Evolutionary conservation across 53 echinoderm and acorn worm species (phyloP), one percentile per base, ranked within the genome.

Genomic region (Holothuria leucospilota): DNA sequence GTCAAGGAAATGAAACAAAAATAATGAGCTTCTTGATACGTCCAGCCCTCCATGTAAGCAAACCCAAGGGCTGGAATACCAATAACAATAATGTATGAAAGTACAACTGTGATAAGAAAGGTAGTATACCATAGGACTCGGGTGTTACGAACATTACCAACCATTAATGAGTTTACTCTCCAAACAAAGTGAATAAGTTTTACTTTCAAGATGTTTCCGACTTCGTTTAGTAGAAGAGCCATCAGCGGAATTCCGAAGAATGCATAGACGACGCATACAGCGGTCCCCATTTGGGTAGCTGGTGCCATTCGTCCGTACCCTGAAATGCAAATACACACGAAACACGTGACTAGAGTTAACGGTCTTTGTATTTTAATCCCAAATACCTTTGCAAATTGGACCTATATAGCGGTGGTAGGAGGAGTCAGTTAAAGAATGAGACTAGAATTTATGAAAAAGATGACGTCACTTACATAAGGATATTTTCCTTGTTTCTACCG

Each of bases 271-370:
- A 97, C 59, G 85, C 93, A 91, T 38, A 97, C 71, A 66, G 85
- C 82, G 40, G 90, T 91, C 23, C 98, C 98, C 0, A 86, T 63
- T 0, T 70, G 62, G 1, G 98, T 97, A 58, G 85, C 87, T 20
- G 98, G 98, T 14, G 95, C 85, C 20, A 92, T 85, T 63, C 92
- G 78, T 23, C 98, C 98, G 91, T 97, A 97, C 39, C 98, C 98
- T 97, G 88, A 15, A 86, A 29, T 39, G n/a, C 5, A 40, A 77
- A 66, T 46, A 29, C 25, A 72, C 25, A 56, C 18, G 56, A 18
- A 16, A 56, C 1, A 56, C 0, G 56, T 16, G 56, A 56, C 56
- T 46, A 0, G 46, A 11, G 8, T 5, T 0, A 46, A 11, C 46
- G 8, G 46, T 8, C 46, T 3, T 4, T 46, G 8, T 46, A 46